Percentiles rank a stretch among this genome's conserved stretches.
These are phyloP conservation scores for Halichoerus grypus DNA, from an alignment of 2,113 vertebrate species.

Conservation along the genomic window DNA sequence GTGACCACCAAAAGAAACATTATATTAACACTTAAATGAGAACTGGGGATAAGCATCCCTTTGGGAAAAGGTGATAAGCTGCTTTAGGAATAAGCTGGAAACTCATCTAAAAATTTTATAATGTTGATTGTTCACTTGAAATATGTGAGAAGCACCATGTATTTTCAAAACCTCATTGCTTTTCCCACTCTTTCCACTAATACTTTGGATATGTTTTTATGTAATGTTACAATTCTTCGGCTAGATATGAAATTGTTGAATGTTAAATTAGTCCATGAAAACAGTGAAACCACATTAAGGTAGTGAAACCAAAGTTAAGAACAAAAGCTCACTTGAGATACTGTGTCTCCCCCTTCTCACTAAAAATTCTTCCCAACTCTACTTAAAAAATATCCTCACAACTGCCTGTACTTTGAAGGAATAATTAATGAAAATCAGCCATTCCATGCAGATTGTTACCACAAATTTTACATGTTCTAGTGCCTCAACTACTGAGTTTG, in stretches of 20 bases:
- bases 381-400: background rate
- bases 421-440: background rate
- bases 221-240: background rate
- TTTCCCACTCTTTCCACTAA: constrained; percentile 34
- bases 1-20: background rate
- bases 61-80: constrained; percentile 3
- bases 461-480: background rate
- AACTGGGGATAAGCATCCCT: background rate
- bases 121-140: background rate
- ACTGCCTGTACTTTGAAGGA: background rate
- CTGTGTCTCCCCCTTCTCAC: background rate
- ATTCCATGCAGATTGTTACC: background rate
- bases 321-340: background rate
- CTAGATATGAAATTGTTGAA: background rate
- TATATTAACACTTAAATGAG: background rate
- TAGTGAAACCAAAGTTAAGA: constrained; percentile 44
- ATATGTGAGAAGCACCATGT: background rate
- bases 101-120: background rate
- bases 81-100: constrained; percentile 32
- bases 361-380: constrained; percentile 1
- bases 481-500: constrained; percentile 10
- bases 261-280: constrained; percentile 17
- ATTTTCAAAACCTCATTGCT: constrained; percentile 28
- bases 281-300: background rate
- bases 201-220: background rate